Evolutionary conservation across 2,797 vertebrate species (phyloP), one percentile per base, ranked within the genome.

Genomic region (Tragelaphus eurycerus): DNA sequence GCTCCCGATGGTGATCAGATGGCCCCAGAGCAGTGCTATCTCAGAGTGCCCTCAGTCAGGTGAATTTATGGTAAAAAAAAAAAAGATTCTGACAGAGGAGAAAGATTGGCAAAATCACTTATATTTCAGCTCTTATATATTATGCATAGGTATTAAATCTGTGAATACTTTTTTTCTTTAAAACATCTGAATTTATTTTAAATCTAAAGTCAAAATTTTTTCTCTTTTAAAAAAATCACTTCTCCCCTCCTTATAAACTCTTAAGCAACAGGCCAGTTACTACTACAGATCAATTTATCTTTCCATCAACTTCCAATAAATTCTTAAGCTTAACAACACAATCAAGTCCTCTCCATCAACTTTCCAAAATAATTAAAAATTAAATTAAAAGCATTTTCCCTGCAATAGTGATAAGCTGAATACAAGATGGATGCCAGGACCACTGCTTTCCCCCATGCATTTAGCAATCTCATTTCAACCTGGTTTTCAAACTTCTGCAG

Each of bases 161-260:
- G 99, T 99, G 99, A 99, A 99, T 99, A 98, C 97, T 98, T 99
- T 98, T 98, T 96, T 98, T 78, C 90, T 98, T 98, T 97, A 98
- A 99, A 98, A 98, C 96, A 98, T 98, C 96, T 98, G 98, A 95
- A 98, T 99, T 98, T 98, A 98, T 97, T 98, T 99, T 98, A 98
- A 99, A 98, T 98, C 98, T 99, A 99, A 99, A 98, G 98, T 98
- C 99, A 98, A 98, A 98, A 98, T 78, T 96, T 95, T 95, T 96
- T 89, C 54, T 90, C 90, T 64, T 96, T 98, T 86, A 93, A 98
- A 97, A 98, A 98, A 98, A 95, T 97, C 90, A 98, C 96, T 98
- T 96, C 95, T 98, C 87, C 95, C 96, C 95, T 98, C 96, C 97
- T 98, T 98, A 98, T 98, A 98, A 98, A 98, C 97, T 98, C 98